phyloP scores from a whole-genome alignment of 2,797 vertebrate genomes.

The Centroberyx gerrardi region DNA sequence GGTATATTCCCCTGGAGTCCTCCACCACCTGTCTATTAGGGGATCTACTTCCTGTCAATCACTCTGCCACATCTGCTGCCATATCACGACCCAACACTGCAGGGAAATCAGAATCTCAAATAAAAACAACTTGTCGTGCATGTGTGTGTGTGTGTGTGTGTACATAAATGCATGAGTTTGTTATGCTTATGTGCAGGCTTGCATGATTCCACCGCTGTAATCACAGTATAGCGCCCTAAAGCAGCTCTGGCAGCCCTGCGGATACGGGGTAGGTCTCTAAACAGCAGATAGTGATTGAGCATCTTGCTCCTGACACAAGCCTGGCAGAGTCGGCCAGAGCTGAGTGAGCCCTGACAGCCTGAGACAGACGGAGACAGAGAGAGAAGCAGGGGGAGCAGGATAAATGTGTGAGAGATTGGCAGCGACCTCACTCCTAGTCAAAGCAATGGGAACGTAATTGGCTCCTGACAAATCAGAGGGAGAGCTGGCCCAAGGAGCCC shows the following conservation, averaged over 20 bases:
- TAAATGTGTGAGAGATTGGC: constrained; percentile 54
- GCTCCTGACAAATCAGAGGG: constrained; percentile 16
- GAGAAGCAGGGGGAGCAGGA: constrained; percentile 49
- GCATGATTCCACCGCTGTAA: constrained; percentile 32
- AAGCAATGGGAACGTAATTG: constrained; percentile 17
- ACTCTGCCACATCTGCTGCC: constrained; percentile 48
- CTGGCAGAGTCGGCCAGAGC: constrained; percentile 46
- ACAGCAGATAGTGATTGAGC: constrained; percentile 59
- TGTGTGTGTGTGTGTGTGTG: constrained; percentile 12
- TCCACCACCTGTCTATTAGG: constrained; percentile 49
- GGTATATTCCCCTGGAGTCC: constrained; percentile 26
- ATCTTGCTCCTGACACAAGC: constrained; percentile 64
- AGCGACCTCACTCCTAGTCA: constrained; percentile 33
- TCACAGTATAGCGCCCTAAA: constrained; percentile 33
- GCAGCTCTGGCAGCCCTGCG: constrained; percentile 37
- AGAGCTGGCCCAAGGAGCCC: constrained; percentile 5
- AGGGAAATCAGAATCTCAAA: constrained; percentile 49
- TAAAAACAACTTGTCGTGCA: constrained; percentile 28
- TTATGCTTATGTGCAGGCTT: constrained; percentile 40
- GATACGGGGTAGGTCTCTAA: constrained; percentile 45
- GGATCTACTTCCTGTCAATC: constrained; percentile 59
- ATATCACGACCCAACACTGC: constrained; percentile 36
- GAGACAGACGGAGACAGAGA: constrained; percentile 38
- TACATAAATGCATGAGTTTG: constrained; percentile 29
- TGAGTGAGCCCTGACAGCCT: constrained; percentile 48